Evolutionary conservation across 2,888 invertebrate genomes (phyloP).

Genomic region (Ryuthela nishihirai): DNA sequence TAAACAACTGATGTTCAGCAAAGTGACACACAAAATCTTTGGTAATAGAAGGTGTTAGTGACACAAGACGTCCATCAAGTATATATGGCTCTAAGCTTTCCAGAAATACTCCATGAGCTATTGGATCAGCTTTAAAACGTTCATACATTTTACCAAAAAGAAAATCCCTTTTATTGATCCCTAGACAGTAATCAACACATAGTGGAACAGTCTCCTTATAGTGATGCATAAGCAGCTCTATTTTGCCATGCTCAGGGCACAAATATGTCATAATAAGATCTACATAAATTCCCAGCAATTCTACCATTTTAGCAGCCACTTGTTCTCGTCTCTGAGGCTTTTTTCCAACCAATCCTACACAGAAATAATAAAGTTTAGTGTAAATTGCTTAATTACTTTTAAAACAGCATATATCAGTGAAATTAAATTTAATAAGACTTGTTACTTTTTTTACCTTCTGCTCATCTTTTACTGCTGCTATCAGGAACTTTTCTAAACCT

Average conservation of each 20-base stretch:
- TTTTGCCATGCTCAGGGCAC: slow-evolving; percentile 48
- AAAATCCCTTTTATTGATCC: slow-evolving; percentile 47
- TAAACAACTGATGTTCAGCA: slow-evolving; percentile 57
- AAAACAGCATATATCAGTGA: too few relatives aligned
- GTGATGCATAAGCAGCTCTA: slow-evolving; percentile 50
- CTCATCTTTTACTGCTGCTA: too few relatives aligned
- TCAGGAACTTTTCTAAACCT: too few relatives aligned
- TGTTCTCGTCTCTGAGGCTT: slow-evolving; percentile 31
- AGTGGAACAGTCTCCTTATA: slow-evolving; percentile 47
- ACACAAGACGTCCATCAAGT: slow-evolving; percentile 60
- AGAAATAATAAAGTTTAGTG: not conserved
- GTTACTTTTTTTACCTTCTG: too few relatives aligned
- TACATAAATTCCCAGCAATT: slow-evolving; percentile 50
- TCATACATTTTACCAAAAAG: slow-evolving; percentile 53
- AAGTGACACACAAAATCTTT: slow-evolving; percentile 69
- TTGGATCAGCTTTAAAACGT: slow-evolving; percentile 55
- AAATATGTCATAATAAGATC: slow-evolving; percentile 49
- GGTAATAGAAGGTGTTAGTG: slow-evolving; percentile 65
- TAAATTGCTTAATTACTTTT: not conserved
- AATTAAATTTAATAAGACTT: too few relatives aligned
- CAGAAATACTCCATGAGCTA: slow-evolving; percentile 63
- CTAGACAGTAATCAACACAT: slow-evolving; percentile 41
- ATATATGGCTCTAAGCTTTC: slow-evolving; percentile 69
- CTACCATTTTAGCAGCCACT: slow-evolving; percentile 46
- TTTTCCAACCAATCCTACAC: slow-evolving; percentile 35